Base-by-base conservation (phyloP, 2,113 vertebrate genomes). In the Circaetus gallicus region DNA sequence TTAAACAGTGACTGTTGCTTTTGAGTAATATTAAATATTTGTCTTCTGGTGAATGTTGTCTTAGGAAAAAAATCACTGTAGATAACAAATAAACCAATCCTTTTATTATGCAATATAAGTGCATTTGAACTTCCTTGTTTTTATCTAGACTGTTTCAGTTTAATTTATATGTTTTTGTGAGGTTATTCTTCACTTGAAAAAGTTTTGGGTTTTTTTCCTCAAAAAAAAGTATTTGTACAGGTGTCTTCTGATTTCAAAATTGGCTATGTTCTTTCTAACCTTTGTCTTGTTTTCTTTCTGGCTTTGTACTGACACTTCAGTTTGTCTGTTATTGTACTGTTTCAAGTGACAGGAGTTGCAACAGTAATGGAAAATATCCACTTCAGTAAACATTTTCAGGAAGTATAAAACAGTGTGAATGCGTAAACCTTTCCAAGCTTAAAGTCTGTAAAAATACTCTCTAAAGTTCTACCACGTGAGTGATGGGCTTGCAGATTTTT, bases 21-120 rank as follows among this genome's bases (percentile, higher is more conserved):
- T 95, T 95, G 93, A 97, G 91, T 86, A 90, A 91, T 95, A 91
- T 74, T 97, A 94, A 97, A 97, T 97, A 96, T 96, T 97, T 97
- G 89, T 94, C 93, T 93, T 82, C 24, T 86, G 66, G 52, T 65
- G 86, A 76, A 84, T 94, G 91, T 95, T 97, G 89, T 91, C 70
- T 40, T 71, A 84, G 74, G 89, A 53, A 77, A 52, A 31, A 85
- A 95, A 84, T 82, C 34, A 38, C 86, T 87, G 94, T 12, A 19
- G 86, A 89, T 94, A 66, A 90, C 86, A 94, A 96, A 91, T 77
- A 86, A 95, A 69, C 73, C 40, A 26, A 1, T 72, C 56, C 21
- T 66, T 94, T 91, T 94, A 32, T 90, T 82, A 40, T 82, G 61
- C 82, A 67, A 1, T 47, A 1, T 8, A 69, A 94, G 29, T 40